A percentile compares a stretch with the other conserved stretches of the same genome.
These are phyloP conservation scores for Poeciliopsis occidentalis DNA, from an alignment of 2,113 vertebrate genomes.

Conservation along the genomic window DNA sequence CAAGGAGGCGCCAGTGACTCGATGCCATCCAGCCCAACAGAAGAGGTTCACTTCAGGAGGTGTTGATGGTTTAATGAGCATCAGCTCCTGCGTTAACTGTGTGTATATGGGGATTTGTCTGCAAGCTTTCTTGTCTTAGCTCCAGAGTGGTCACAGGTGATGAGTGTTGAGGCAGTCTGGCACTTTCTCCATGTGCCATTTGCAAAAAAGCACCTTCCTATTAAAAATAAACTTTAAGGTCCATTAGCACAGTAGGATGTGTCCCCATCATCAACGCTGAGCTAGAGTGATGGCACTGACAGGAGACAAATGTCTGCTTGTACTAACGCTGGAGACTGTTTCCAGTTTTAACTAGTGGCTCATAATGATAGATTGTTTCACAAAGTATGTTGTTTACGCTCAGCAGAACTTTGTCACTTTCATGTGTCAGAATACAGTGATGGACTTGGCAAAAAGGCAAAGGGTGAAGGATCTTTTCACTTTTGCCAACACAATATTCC, in stretches of 20 bases:
- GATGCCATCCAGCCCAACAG: slow-evolving; percentile 22
- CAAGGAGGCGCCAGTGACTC: slow-evolving; percentile 26
- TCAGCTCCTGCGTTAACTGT: slow-evolving; percentile 22
- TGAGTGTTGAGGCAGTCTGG: slow-evolving; percentile 29
- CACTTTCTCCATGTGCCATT: slow-evolving; percentile 42
- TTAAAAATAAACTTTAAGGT: slow-evolving; percentile 43
- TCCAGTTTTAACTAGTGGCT: background rate
- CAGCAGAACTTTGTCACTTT: background rate
- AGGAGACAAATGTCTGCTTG: background rate
- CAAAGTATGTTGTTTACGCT: background rate
- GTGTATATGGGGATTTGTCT: slow-evolving; percentile 14
- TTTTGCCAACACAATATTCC: background rate
- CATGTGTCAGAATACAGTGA: slow-evolving; percentile 8
- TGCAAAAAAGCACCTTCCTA: slow-evolving; percentile 43
- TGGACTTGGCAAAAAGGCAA: background rate
- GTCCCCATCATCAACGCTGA: background rate
- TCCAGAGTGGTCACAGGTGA: slow-evolving; percentile 10
- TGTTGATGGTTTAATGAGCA: slow-evolving; percentile 59
- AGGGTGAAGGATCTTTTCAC: background rate
- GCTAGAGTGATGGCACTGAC: slow-evolving; percentile 6
- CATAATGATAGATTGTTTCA: slow-evolving; percentile 12
- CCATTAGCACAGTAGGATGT: slow-evolving; percentile 56
- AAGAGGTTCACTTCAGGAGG: slow-evolving; percentile 29
- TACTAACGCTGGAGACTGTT: slow-evolving; percentile 2
- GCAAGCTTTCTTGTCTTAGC: slow-evolving; percentile 40